Evolutionary conservation across 2,113 vertebrate genomes (phyloP).

Genomic region (Myotis lucifugus): DNA sequence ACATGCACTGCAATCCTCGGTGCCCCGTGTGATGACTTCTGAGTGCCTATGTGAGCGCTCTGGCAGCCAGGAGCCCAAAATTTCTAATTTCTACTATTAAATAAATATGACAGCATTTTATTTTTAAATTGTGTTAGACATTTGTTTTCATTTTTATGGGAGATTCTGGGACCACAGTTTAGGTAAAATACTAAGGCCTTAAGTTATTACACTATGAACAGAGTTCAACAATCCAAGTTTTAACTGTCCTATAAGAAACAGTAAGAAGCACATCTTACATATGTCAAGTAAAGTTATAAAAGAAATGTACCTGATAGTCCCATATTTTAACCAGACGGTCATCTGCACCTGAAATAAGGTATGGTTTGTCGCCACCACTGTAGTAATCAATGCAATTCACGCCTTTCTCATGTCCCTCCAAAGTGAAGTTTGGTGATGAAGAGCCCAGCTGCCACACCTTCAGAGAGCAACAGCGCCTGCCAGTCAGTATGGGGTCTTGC

Average conservation of each 20-base stretch:
- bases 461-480: neutral
- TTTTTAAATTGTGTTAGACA: constrained; percentile 24
- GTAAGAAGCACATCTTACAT: neutral
- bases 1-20: constrained; percentile 73
- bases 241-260: neutral
- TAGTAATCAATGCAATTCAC: constrained; percentile 99
- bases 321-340: constrained; percentile 99
- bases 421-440: constrained; percentile 97
- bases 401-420: constrained; percentile 98
- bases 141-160: constrained; percentile 6
- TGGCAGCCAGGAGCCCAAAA: neutral
- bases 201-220: neutral
- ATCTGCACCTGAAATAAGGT: constrained; percentile 98
- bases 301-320: constrained; percentile 94
- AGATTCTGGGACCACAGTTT: neutral
- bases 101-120: constrained; percentile 45
- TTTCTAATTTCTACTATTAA: constrained; percentile 25
- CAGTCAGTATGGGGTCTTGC: accelerated
- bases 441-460: constrained; percentile 99
- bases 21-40: constrained; percentile 55
- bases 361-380: constrained; percentile 98
- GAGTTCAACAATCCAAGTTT: neutral
- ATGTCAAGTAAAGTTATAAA: neutral
- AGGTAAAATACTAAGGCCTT: neutral
- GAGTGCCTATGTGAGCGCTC: constrained; percentile 41